A percentile compares a stretch with the other conserved stretches of the same genome.
Conservation (phyloP, 2,888 invertebrate species). For the Crematogaster levior region DNA sequence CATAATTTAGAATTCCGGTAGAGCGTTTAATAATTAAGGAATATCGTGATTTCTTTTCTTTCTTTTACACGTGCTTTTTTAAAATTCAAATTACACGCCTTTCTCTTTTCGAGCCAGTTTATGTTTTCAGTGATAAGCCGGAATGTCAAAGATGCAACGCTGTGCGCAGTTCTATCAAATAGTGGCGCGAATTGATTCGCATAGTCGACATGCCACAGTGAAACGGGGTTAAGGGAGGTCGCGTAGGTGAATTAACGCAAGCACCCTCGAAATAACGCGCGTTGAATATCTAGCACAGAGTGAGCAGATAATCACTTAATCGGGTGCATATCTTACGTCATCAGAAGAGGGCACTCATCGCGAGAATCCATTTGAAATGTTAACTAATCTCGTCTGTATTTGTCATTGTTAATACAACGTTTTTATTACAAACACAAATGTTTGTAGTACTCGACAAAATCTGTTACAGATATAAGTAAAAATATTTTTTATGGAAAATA, state of each 20-base stretch:
- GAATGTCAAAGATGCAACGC: slow-evolving; percentile 44
- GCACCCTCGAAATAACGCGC: slow-evolving; percentile 53
- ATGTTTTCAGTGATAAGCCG: background rate
- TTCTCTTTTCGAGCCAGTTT: background rate
- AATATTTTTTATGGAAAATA: background rate
- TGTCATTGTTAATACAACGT: background rate
- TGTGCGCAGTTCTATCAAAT: slow-evolving; percentile 59
- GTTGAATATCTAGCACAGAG: background rate
- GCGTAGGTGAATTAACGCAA: slow-evolving; percentile 63
- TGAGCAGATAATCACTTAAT: slow-evolving; percentile 24
- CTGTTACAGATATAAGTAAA: background rate
- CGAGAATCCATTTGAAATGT: background rate
- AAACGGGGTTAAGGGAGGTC: slow-evolving; percentile 53
- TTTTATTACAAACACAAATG: background rate
- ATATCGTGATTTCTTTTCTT: background rate
- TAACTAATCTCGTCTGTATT: background rate
- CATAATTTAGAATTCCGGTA: background rate
- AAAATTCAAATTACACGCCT: background rate
- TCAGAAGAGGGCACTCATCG: slow-evolving; percentile 1
- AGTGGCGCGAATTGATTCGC: slow-evolving; percentile 74
- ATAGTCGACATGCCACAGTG: slow-evolving; percentile 69
- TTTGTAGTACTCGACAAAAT: background rate
- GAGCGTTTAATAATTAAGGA: background rate
- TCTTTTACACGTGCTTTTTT: background rate
- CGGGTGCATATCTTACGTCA: slow-evolving; percentile 38